Conservation (phyloP, 2,797 vertebrate genomes). For the Microctenopoma lineatum region DNA sequence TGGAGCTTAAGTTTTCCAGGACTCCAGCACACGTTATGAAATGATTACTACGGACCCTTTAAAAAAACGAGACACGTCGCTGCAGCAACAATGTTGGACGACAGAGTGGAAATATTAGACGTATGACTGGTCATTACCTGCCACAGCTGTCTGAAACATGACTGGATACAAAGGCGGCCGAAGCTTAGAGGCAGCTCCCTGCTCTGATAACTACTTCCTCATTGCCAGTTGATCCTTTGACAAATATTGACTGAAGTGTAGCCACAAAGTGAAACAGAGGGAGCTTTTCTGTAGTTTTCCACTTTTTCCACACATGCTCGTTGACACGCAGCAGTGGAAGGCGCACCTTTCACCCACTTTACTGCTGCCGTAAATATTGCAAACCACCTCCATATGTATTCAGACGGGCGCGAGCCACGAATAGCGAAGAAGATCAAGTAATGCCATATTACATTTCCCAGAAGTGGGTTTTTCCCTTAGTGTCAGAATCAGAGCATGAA, state of each 20-base stretch:
- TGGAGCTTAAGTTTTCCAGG: conserved; percentile 35
- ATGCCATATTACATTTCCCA: background rate
- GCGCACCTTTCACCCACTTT: background rate
- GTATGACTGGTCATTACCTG: background rate
- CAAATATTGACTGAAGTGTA: conserved; percentile 53
- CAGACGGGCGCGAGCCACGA: background rate
- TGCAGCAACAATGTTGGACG: background rate
- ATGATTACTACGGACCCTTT: conserved; percentile 41
- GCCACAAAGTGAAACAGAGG: conserved; percentile 8
- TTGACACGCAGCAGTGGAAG: too few species aligned
- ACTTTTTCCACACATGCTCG: background rate
- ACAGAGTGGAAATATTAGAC: background rate
- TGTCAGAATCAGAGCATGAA: background rate
- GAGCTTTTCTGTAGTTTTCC: background rate
- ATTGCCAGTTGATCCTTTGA: conserved; percentile 34
- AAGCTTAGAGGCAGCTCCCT: background rate
- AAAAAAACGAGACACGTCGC: conserved; percentile 24
- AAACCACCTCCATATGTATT: background rate
- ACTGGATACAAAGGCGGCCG: conserved; percentile 17
- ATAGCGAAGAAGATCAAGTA: background rate
- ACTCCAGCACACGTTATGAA: conserved; percentile 26
- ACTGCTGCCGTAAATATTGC: background rate
- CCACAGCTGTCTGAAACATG: background rate
- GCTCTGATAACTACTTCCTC: conserved; percentile 41
- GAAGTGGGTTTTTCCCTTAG: background rate